Base-by-base conservation (phyloP, 2,113 vertebrate species). In the Pica pica region DNA sequence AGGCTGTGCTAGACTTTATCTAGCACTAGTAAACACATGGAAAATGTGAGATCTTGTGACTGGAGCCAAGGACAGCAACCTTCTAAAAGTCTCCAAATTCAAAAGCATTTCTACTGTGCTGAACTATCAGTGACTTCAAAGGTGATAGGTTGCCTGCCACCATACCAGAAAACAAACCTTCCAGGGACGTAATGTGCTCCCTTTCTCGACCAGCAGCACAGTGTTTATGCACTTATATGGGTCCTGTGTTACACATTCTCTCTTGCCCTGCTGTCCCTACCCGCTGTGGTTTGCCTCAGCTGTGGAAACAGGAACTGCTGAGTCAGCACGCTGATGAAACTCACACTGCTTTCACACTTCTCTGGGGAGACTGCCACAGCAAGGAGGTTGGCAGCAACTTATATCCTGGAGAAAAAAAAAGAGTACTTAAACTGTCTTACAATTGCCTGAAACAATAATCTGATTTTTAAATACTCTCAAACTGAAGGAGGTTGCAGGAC, bases 271-370 rank as follows among this genome's bases (percentile, higher is more conserved):
- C 64, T 49, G 65, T 84, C 87, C 69, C 39, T 81, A 33, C 69
- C 68, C 56, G 0, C 85, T 84, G 91, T 28, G 89, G 86, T 56
- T 94, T 69, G 52, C 90, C 83, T 91, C 86, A 97, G 96, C 95
- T 93, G 86, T 95, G 88, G 90, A 95, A 96, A 95, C 92, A 96
- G 95, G 94, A 97, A 97, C 94, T 87, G 88, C 95, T 69, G 78
- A 90, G 81, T 95, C 95, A 95, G 96, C 88, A n/a, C 0, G 0
- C 70, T 77, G 94, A 53, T 78, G 88, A 92, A 84, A 91, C 56
- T 59, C 68, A 81, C 33, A 15, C 67, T 61, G 87, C 42, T 86
- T 90, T 94, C 79, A 68, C 76, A 77, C 73, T 30, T 86, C 90
- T 91, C 86, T 31, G 60, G 80, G 59, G 85, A 80, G 78, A 41